Evolutionary conservation across 2,113 vertebrate species (phyloP).

Genomic region (Pelusios castaneus): DNA sequence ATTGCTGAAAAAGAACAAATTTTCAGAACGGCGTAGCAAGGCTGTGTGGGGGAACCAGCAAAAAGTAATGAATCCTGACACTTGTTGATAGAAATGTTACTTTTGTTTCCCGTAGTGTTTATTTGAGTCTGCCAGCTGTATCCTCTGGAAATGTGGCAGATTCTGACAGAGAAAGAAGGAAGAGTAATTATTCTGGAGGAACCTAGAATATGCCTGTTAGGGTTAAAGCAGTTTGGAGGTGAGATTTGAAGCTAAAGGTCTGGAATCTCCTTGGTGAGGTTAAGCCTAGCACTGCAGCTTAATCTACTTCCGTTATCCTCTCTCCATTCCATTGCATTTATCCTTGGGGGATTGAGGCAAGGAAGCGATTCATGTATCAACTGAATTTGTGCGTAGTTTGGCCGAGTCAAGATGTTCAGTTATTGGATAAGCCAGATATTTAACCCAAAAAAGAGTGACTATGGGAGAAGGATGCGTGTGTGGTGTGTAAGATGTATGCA

Average conservation of each 20-base stretch:
- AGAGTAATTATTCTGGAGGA: background rate
- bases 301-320: background rate
- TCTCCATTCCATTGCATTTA: rapidly evolving
- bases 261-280: background rate
- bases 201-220: background rate
- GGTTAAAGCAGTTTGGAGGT: background rate
- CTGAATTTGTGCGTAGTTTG: background rate
- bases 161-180: too few species aligned
- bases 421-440: background rate
- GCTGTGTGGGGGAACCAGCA: background rate
- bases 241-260: background rate
- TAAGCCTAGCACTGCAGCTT: background rate
- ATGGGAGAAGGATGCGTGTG: rapidly evolving
- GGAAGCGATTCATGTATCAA: background rate
- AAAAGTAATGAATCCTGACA: background rate
- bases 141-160: background rate
- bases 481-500: background rate
- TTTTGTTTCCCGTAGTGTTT: background rate
- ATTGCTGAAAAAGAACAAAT: rapidly evolving
- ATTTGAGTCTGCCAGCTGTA: rapidly evolving
- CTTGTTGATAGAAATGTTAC: background rate
- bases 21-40: background rate
- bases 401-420: background rate
- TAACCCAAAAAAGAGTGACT: background rate
- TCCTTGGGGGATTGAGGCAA: background rate